These are phyloP conservation scores for Rhodinocichla rosea DNA, from an alignment of 2,113 vertebrate species.

Conservation along the genomic window DNA sequence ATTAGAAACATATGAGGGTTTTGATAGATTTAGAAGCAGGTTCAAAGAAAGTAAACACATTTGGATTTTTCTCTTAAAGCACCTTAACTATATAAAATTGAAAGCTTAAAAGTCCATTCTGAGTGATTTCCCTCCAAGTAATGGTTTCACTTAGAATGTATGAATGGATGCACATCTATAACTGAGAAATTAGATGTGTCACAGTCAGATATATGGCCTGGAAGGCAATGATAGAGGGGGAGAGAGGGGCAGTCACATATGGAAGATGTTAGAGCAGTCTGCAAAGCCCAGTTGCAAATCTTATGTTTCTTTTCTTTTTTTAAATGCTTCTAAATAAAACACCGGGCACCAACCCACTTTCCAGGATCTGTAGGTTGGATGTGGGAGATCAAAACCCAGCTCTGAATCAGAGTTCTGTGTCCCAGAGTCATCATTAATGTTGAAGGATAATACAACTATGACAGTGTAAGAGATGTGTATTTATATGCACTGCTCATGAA, in stretches of 20 bases:
- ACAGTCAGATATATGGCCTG: neutral
- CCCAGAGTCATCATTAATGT: neutral
- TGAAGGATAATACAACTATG: neutral
- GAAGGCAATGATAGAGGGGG: neutral
- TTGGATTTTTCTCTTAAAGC: neutral
- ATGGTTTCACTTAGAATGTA: neutral
- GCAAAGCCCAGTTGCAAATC: neutral
- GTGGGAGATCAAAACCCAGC: neutral
- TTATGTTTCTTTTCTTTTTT: neutral
- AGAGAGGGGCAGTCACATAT: neutral
- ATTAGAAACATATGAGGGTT: neutral
- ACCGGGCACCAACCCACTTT: neutral
- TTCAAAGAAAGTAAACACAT: neutral
- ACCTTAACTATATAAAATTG: neutral
- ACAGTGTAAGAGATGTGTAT: slow-evolving; percentile 37
- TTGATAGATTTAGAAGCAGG: neutral
- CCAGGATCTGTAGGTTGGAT: neutral
- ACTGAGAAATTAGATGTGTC: neutral
- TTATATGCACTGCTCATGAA: slow-evolving; percentile 37
- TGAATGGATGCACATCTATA: neutral
- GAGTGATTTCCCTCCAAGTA: neutral
- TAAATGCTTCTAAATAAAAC: neutral
- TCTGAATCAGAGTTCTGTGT: neutral
- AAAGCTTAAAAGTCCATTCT: neutral
- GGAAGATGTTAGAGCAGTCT: neutral